A percentile compares a stretch with the other conserved stretches of the same genome.
These are phyloP conservation scores for Pagrus major DNA, from an alignment of 2,113 vertebrate genomes.

Conservation along the genomic window DNA sequence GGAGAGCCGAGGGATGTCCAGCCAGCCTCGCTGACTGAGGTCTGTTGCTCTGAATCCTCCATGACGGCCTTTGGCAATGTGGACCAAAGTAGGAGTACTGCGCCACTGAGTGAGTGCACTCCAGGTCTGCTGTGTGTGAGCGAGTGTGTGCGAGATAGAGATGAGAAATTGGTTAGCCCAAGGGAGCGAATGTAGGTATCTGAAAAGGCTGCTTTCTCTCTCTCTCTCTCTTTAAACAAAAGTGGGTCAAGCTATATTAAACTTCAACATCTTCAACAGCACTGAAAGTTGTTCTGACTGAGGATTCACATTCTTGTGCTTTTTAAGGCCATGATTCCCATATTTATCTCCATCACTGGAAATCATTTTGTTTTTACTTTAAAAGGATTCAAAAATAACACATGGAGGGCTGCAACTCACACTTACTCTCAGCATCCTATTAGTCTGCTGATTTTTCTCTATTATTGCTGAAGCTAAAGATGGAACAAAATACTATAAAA, in stretches of 20 bases:
- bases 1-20: constrained; percentile 38
- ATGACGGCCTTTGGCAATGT: constrained; percentile 55
- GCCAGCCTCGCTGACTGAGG: constrained; percentile 28
- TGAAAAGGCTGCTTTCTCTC: constrained; percentile 58
- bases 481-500: neutral
- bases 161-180: constrained; percentile 51
- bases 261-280: constrained; percentile 56
- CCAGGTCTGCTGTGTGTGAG: constrained; percentile 27
- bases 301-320: constrained; percentile 2
- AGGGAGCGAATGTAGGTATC: constrained; percentile 54
- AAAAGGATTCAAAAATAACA: neutral
- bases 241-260: constrained; percentile 76
- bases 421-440: neutral
- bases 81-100: constrained; percentile 45
- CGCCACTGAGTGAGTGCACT: constrained; percentile 49
- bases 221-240: constrained; percentile 62
- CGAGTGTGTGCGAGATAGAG: constrained; percentile 26
- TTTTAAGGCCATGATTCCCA: neutral
- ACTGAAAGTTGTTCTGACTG: constrained; percentile 40
- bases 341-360: neutral
- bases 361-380: neutral
- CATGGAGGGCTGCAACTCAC: too few species aligned
- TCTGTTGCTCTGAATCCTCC: constrained; percentile 39
- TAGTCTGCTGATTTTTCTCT: neutral
- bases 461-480: neutral